Conservation (phyloP, 2,888 invertebrate genomes). For the Agelastica alni region DNA sequence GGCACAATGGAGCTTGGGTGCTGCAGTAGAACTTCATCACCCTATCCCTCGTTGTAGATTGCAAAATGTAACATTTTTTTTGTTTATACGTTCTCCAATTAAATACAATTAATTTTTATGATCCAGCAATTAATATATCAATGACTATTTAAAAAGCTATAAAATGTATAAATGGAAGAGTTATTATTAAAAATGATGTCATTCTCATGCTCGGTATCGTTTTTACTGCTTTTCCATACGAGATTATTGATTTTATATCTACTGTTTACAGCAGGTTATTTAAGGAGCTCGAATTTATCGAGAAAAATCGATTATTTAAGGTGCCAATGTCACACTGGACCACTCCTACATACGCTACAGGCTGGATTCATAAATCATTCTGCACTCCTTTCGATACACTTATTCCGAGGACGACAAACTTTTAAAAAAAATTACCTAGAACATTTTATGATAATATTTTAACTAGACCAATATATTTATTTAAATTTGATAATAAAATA, state of each 20-base stretch:
- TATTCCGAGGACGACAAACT: not conserved
- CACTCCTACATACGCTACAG: not conserved
- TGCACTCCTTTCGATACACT: not conserved
- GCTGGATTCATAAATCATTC: not conserved
- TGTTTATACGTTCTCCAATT: no score
- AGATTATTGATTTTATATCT: not conserved
- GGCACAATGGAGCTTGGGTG: no score
- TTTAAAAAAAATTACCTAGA: no score
- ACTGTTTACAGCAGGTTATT: not conserved
- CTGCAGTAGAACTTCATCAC: no score
- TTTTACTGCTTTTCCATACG: not conserved
- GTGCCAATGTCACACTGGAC: not conserved
- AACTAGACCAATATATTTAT: no score
- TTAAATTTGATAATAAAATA: no score
- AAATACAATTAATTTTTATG: no score
- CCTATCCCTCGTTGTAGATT: no score
- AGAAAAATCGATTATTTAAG: not conserved
- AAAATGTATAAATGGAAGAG: not conserved
- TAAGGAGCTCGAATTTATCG: not conserved
- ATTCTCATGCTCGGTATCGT: not conserved
- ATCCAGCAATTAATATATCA: no score
- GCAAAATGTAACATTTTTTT: no score
- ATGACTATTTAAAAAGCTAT: no score
- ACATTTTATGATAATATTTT: no score
- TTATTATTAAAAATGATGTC: conserved; percentile 4